These are phyloP conservation scores for Sphinx pinastri DNA, from an alignment of 2,888 invertebrate genomes.

Conservation along the genomic window DNA sequence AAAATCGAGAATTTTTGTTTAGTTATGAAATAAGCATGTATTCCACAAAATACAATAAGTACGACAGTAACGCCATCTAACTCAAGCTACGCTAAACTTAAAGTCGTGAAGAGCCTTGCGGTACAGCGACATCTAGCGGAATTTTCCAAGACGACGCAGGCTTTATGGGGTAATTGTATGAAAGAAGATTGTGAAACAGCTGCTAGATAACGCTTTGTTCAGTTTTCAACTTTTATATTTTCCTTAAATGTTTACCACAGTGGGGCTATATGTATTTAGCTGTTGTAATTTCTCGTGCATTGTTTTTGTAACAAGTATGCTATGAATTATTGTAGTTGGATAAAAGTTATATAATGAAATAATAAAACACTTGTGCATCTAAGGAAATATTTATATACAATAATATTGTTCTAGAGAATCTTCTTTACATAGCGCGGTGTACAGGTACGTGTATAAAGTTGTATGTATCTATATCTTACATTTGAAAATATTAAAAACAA, in stretches of 20 bases:
- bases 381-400: background rate
- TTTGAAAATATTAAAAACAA: background rate
- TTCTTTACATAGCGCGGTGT: background rate
- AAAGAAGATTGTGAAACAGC: slow-evolving; percentile 52
- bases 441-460: background rate
- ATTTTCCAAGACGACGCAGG: slow-evolving; percentile 67
- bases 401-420: background rate
- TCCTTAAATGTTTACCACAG: background rate
- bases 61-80: slow-evolving; percentile 66
- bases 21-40: too few species aligned
- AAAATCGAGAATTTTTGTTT: too few species aligned
- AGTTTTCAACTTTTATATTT: slow-evolving; percentile 21
- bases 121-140: slow-evolving; percentile 69
- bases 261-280: background rate
- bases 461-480: background rate
- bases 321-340: too few species aligned
- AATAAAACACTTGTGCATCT: background rate
- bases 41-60: background rate
- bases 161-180: slow-evolving; percentile 46
- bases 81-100: slow-evolving; percentile 44
- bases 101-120: slow-evolving; percentile 45
- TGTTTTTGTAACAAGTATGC: too few species aligned
- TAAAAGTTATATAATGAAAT: too few species aligned
- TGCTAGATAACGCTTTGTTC: slow-evolving; percentile 69
- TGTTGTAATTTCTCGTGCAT: too few species aligned